These are phyloP conservation scores for Tetramorium parvispinum DNA, from an alignment of 1,140 invertebrate genomes.

Conservation along the genomic window DNA sequence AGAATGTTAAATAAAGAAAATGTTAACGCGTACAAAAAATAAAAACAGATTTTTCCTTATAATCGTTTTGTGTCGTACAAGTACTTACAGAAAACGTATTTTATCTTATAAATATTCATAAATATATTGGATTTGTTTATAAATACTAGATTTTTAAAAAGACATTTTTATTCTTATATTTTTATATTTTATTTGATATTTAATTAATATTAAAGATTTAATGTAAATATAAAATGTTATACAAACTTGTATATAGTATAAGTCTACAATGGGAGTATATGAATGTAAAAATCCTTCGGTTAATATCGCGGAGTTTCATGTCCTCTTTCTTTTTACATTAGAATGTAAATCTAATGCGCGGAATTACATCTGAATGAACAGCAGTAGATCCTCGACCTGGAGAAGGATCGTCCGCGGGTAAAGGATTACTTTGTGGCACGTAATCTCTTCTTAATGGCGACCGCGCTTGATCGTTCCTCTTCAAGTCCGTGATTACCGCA, in stretches of 20 bases:
- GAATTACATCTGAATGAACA: constrained; percentile 39
- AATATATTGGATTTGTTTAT: not conserved
- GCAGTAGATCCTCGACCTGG: constrained; percentile 18
- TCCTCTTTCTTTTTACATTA: not conserved
- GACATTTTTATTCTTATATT: not conserved
- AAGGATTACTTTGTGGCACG: constrained; percentile 45
- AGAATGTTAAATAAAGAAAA: not conserved
- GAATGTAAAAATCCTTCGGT: not conserved
- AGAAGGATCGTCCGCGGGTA: constrained; percentile 2
- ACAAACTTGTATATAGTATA: not conserved
- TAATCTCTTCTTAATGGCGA: constrained; percentile 56
- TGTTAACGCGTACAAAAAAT: not conserved
- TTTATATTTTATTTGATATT: not conserved
- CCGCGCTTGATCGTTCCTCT: constrained; percentile 1
- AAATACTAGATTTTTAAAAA: not conserved
- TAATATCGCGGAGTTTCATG: not conserved
- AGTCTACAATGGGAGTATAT: not conserved
- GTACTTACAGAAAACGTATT: not conserved
- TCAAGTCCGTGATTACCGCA: constrained; percentile 41
- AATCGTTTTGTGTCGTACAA: not conserved
- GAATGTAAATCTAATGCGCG: constrained; percentile 30
- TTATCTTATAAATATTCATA: not conserved
- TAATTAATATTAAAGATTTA: not conserved
- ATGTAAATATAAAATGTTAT: not conserved
- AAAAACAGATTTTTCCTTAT: not conserved